Evolutionary conservation across 2,888 invertebrate species (phyloP).

Genomic region (Erpobdella octoculata): DNA sequence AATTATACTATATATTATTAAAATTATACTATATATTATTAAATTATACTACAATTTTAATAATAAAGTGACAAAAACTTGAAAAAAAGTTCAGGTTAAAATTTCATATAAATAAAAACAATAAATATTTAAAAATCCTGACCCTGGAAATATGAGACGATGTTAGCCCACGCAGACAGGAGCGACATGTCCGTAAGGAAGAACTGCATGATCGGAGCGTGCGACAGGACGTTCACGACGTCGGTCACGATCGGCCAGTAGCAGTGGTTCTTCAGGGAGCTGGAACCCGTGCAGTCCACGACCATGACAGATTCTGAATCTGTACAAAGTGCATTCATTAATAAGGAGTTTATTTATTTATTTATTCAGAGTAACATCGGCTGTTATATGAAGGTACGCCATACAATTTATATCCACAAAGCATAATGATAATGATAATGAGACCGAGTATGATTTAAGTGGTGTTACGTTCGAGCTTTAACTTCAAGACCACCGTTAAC

Average conservation of each 20-base stretch:
- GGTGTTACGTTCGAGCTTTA: no score
- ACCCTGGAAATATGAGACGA: conserved; percentile 87
- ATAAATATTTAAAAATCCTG: conserved; percentile 66
- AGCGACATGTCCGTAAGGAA: conserved; percentile 76
- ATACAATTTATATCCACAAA: no score
- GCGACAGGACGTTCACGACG: conserved; percentile 87
- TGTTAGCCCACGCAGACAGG: conserved; percentile 91
- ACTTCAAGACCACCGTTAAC: no score
- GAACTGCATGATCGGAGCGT: conserved; percentile 74
- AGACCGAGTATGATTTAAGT: no score
- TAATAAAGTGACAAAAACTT: neutral
- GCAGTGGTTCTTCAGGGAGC: conserved; percentile 87
- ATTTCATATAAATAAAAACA: neutral
- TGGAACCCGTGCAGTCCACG: conserved; percentile 79
- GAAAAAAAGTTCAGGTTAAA: neutral
- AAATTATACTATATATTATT: no score
- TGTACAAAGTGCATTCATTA: no score
- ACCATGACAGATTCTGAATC: no score
- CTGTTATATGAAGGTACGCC: no score
- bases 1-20: no score
- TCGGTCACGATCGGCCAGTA: conserved; percentile 97
- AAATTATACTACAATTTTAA: neutral
- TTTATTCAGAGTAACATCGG: no score
- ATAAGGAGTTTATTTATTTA: no score
- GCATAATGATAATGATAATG: no score